Evolutionary conservation across 2,113 vertebrate genomes (phyloP).

Genomic region (Penelope pileata): DNA sequence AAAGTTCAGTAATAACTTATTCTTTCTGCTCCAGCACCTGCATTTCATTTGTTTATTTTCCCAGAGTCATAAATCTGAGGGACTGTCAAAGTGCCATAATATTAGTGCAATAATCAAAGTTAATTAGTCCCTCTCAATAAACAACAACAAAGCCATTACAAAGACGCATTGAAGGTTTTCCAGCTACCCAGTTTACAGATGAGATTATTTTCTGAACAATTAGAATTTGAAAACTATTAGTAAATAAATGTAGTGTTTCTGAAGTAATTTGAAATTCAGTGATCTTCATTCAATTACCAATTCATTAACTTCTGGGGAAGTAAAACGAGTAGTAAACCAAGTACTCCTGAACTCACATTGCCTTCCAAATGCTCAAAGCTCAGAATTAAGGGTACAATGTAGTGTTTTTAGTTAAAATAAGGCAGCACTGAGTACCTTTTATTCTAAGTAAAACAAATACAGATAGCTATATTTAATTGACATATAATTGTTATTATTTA

Average conservation of each 20-base stretch:
- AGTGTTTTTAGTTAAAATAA: neutral
- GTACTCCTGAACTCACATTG: neutral
- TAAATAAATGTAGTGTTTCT: constrained; percentile 13
- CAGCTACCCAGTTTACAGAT: constrained; percentile 62
- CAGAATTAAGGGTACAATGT: neutral
- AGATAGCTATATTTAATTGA: no score
- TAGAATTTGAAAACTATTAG: constrained; percentile 47
- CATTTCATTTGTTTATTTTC: constrained; percentile 99
- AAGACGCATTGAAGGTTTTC: constrained; percentile 76
- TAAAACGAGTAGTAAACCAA: neutral
- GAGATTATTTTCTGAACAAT: constrained; percentile 59
- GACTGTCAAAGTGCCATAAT: constrained; percentile 94
- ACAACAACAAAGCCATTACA: constrained; percentile 85
- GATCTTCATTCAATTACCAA: constrained; percentile 5
- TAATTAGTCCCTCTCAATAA: constrained; percentile 92
- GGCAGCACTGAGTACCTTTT: neutral
- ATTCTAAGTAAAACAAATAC: neutral
- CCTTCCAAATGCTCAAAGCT: neutral
- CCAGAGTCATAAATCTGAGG: constrained; percentile 96
- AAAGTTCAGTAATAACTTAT: constrained; percentile 99
- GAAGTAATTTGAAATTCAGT: constrained; percentile 39
- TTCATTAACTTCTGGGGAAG: constrained; percentile 44
- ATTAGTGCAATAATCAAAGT: constrained; percentile 99
- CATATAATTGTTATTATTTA: no score
- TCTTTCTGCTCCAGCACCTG: constrained; percentile 99